These are phyloP conservation scores for Diaphora mendica DNA, from an alignment of 2,888 invertebrate species.

Conservation along the genomic window DNA sequence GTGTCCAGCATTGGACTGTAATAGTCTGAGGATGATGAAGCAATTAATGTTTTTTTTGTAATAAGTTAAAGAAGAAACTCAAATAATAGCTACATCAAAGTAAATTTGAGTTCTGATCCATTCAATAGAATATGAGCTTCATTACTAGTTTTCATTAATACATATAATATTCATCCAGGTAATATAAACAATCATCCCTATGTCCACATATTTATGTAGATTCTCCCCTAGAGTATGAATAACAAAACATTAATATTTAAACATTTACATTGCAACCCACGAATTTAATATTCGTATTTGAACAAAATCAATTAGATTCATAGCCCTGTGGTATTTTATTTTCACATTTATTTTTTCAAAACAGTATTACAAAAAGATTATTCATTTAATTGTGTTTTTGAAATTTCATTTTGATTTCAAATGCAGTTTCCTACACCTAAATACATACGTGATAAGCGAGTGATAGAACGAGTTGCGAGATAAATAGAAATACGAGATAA, in stretches of 20 bases:
- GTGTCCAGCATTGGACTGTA: no score
- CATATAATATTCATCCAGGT: not conserved
- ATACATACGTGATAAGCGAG: slow-evolving; percentile 1
- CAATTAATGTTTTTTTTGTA: not conserved
- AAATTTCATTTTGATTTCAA: slow-evolving; percentile 5
- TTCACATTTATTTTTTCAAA: not conserved
- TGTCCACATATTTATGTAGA: not conserved
- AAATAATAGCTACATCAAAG: not conserved
- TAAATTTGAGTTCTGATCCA: not conserved
- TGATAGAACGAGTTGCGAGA: slow-evolving; percentile 1
- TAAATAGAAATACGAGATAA: slow-evolving; percentile 13
- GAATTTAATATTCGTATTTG: slow-evolving; percentile 5
- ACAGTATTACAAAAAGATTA: not conserved
- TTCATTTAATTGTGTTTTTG: not conserved
- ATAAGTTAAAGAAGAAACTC: not conserved
- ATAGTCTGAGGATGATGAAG: no score
- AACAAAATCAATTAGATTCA: slow-evolving; percentile 8
- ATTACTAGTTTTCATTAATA: not conserved
- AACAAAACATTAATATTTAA: not conserved
- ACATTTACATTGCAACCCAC: not conserved
- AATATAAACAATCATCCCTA: slow-evolving; percentile 6
- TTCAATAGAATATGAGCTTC: not conserved
- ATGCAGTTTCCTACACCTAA: not conserved
- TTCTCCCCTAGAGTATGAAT: not conserved
- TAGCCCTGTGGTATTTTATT: not conserved